These are phyloP conservation scores for Pandemis corylana DNA, from an alignment of 2,888 invertebrate species.

Conservation along the genomic window DNA sequence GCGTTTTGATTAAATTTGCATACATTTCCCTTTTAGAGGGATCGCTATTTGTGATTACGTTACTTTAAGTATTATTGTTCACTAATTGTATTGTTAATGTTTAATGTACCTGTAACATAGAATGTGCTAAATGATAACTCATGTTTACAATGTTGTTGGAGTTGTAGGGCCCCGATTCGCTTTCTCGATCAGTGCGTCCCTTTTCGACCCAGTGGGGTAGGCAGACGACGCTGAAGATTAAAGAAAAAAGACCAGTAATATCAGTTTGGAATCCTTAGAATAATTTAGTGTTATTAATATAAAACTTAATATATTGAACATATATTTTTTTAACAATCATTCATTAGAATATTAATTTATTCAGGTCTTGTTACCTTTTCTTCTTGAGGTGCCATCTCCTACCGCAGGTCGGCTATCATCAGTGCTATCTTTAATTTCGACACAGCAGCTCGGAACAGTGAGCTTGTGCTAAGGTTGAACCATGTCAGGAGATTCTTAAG, in stretches of 20 bases:
- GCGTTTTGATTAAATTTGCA: no score
- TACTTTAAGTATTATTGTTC: conserved; percentile 4
- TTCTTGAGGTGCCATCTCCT: no score
- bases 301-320: not conserved
- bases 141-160: not conserved
- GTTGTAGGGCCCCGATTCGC: no score
- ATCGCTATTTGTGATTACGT: not conserved
- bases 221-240: no score
- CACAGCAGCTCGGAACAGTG: no score
- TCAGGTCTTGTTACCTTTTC: not conserved
- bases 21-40: no score
- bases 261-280: not conserved
- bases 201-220: no score
- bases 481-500: no score
- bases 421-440: no score
- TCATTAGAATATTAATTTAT: conserved; percentile 2
- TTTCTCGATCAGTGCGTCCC: no score
- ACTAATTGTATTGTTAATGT: not conserved
- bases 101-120: not conserved
- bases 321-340: conserved; percentile 3
- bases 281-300: not conserved
- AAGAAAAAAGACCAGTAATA: not conserved
- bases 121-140: not conserved
- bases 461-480: no score
- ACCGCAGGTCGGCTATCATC: no score